Conservation (phyloP, 2,888 invertebrate genomes). For the Nebria brevicollis region DNA sequence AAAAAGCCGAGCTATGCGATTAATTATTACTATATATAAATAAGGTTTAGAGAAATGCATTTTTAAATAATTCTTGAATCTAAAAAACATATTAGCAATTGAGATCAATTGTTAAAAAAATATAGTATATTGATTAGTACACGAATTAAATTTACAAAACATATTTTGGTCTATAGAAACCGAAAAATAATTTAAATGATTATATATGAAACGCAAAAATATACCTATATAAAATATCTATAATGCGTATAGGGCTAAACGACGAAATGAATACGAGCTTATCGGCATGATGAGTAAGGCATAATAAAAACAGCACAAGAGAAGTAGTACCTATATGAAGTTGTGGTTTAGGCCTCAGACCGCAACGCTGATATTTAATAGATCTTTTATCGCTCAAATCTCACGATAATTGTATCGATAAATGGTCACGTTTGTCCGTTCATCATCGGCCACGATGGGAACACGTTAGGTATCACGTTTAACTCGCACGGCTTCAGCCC, state of each 20-base stretch:
- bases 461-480: not conserved
- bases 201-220: not conserved
- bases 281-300: not conserved
- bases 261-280: too few relatives aligned
- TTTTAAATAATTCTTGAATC: too few relatives aligned
- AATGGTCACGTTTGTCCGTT: slow-evolving; percentile 16
- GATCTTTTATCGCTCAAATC: slow-evolving; percentile 13
- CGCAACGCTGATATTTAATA: slow-evolving; percentile 6
- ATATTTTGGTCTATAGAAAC: too few relatives aligned
- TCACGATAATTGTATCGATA: slow-evolving; percentile 12
- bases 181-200: too few relatives aligned
- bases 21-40: too few relatives aligned
- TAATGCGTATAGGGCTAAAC: not conserved
- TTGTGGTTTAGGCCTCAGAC: slow-evolving; percentile 8
- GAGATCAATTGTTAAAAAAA: too few relatives aligned
- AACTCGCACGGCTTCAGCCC: slow-evolving; percentile 4
- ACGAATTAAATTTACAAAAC: too few relatives aligned
- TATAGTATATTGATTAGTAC: too few relatives aligned
- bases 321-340: not conserved
- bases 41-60: too few relatives aligned
- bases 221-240: slow-evolving; percentile 3
- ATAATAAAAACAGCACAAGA: not conserved
- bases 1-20: too few relatives aligned
- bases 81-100: too few relatives aligned
- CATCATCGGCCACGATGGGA: slow-evolving; percentile 5